Base-by-base conservation (phyloP, 2,113 vertebrate genomes). In the Onychorhynchus coronatus region DNA sequence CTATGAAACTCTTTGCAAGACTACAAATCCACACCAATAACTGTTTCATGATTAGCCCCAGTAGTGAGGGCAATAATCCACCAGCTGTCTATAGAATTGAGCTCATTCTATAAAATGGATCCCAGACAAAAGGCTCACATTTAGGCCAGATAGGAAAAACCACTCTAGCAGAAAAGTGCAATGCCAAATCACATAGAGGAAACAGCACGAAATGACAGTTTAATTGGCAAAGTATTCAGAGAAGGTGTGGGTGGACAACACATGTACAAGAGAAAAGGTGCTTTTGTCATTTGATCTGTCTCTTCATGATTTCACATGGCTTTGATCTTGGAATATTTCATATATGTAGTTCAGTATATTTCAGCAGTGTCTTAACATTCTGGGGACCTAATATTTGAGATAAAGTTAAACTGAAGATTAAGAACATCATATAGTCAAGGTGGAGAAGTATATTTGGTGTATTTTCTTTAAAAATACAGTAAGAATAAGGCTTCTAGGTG, bases 221-320 rank as follows among this genome's bases (percentile, higher is more conserved):
- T 59, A 74, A 66, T 50, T 87, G 41, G 27, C 37, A 20, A 68
- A 73, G 5, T 25, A 53, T 56, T 88, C 53, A 82, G 39, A 16
- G 11, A 0, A 0, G 9, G 3, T 3, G 8, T 3, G 0, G 33
- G 50, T 24, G 19, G 12, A 53, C 19, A 56, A 44, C 19, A 5
- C 62, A 46, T 0, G 3, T 31, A 44, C 4, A 3, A 67, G 1
- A 81, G 8, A 62, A 78, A 81, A 84, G 1, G 12, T 47, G 4
- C 0, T 42, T 88, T 73, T 65, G 22, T 59, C 4, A 21, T 94
- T 87, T 81, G 24, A 50, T 75, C 47, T 37, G 13, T 55, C 23
- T 71, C 23, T 53, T 75, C 11, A 14, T 50, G 3, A 11, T 53
- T 93, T 88, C 19, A 56, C 19, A 61, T 0, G 1, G 11, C 33